Evolutionary conservation across 1,140 invertebrate genomes (phyloP).

Genomic region (Penaeus chinensis): DNA sequence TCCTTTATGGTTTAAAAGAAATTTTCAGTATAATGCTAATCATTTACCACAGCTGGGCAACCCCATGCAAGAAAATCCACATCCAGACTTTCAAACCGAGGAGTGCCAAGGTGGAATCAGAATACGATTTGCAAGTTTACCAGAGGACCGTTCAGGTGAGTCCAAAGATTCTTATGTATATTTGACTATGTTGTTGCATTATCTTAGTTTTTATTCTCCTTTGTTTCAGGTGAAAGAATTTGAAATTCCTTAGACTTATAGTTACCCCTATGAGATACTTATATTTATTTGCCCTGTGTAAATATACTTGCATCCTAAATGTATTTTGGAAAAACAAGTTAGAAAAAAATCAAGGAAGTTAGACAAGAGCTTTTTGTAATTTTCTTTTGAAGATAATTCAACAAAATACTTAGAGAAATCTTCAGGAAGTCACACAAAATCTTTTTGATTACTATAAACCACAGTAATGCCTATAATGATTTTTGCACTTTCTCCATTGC

Average conservation of each 20-base stretch:
- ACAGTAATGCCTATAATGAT: slow-evolving; percentile 72
- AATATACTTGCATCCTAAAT: no score
- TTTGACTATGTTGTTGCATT: no score
- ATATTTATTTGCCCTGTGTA: no score
- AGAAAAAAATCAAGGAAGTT: no score
- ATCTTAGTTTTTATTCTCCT: not conserved
- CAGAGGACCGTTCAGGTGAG: slow-evolving; percentile 74
- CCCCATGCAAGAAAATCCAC: slow-evolving; percentile 77
- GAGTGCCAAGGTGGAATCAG: slow-evolving; percentile 75
- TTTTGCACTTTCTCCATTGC: slow-evolving; percentile 39
- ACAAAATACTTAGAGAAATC: no score
- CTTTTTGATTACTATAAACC: not conserved
- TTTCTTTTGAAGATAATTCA: no score
- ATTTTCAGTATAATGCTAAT: no score
- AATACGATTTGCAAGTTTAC: slow-evolving; percentile 81
- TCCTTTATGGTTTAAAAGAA: not conserved
- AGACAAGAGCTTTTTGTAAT: no score
- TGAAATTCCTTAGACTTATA: no score
- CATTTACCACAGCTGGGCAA: slow-evolving; percentile 75
- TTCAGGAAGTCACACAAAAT: no score
- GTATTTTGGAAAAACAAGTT: no score
- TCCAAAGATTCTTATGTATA: not conserved
- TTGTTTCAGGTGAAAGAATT: not conserved
- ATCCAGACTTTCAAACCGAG: slow-evolving; percentile 78
- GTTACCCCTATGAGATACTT: no score